phyloP scores from a whole-genome alignment of 64 coral and sea anemone genomes.

The Montipora foliosa region DNA sequence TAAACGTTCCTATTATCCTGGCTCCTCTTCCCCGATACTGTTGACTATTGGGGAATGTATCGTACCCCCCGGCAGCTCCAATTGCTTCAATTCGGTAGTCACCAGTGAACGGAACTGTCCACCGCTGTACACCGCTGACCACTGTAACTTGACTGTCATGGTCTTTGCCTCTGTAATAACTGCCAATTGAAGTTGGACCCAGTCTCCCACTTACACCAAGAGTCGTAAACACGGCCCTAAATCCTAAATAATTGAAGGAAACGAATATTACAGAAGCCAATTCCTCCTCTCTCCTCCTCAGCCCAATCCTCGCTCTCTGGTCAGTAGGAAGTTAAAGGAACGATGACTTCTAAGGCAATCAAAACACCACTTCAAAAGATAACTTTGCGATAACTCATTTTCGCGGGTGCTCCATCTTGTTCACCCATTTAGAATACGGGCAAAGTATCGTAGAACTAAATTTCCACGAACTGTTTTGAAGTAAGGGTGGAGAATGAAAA shows the following conservation, averaged over 20 bases:
- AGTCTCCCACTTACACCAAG: slow-evolving; percentile 37
- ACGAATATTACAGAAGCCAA: background rate
- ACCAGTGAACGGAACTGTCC: slow-evolving; percentile 51
- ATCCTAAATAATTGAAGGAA: background rate
- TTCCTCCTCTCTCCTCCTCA: too few species aligned
- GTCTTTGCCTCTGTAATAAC: slow-evolving; percentile 15
- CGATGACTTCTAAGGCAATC: too few species aligned
- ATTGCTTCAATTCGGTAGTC: slow-evolving; percentile 71
- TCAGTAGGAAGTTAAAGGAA: too few species aligned
- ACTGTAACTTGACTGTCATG: slow-evolving; percentile 62
- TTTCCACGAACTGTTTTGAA: too few species aligned
- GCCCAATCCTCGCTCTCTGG: too few species aligned
- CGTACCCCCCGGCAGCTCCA: slow-evolving; percentile 65
- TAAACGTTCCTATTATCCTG: slow-evolving; percentile 66
- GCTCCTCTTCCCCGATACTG: slow-evolving; percentile 64
- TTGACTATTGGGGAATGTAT: background rate
- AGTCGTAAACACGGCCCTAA: slow-evolving; percentile 48
- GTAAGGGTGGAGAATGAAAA: too few species aligned
- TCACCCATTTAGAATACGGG: too few species aligned
- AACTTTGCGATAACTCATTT: too few species aligned
- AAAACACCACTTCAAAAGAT: too few species aligned
- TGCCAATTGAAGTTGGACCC: slow-evolving; percentile 48
- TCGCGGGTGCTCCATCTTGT: too few species aligned
- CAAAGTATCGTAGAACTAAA: too few species aligned
- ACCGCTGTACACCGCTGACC: slow-evolving; percentile 57